A percentile compares a stretch with the other conserved stretches of the same genome.
Conservation (phyloP, 2,888 invertebrate genomes). For the Macroteleia sp. region DNA sequence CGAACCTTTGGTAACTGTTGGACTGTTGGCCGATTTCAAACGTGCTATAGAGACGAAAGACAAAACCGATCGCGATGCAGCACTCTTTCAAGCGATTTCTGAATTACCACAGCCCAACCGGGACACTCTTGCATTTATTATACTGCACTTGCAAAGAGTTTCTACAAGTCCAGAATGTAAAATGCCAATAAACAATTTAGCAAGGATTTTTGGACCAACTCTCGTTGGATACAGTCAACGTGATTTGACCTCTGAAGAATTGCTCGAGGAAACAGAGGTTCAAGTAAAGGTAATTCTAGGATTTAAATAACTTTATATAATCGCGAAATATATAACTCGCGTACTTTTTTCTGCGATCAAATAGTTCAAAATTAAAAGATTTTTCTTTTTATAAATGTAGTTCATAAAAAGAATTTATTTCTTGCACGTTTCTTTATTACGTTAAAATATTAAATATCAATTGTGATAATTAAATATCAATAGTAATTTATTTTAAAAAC, state of each 20-base stretch:
- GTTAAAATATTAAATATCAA: too few relatives aligned
- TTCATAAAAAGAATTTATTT: too few relatives aligned
- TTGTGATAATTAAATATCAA: too few relatives aligned
- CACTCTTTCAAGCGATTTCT: slow-evolving; percentile 90
- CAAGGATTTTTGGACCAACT: slow-evolving; percentile 97
- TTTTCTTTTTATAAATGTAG: too few relatives aligned
- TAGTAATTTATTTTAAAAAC: too few relatives aligned
- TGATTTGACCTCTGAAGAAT: slow-evolving; percentile 89
- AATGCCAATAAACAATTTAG: slow-evolving; percentile 95
- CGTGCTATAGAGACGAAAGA: slow-evolving; percentile 87
- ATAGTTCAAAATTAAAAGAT: too few relatives aligned
- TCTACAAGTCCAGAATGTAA: slow-evolving; percentile 92
- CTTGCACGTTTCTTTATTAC: too few relatives aligned
- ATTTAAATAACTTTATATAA: too few relatives aligned
- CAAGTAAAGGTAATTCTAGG: slow-evolving; percentile 88
- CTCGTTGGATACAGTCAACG: slow-evolving; percentile 94
- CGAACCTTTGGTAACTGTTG: slow-evolving; percentile 94
- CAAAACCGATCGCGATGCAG: slow-evolving; percentile 86
- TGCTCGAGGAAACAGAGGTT: slow-evolving; percentile 91
- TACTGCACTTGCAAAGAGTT: slow-evolving; percentile 95
- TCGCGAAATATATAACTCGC: too few relatives aligned
- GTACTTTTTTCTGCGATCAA: too few relatives aligned
- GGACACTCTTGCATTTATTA: slow-evolving; percentile 96
- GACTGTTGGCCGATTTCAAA: slow-evolving; percentile 93
- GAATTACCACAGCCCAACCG: slow-evolving; percentile 96